These are phyloP conservation scores for Cryptocephalus moraei DNA, from an alignment of 2,888 invertebrate species.

Conservation along the genomic window DNA sequence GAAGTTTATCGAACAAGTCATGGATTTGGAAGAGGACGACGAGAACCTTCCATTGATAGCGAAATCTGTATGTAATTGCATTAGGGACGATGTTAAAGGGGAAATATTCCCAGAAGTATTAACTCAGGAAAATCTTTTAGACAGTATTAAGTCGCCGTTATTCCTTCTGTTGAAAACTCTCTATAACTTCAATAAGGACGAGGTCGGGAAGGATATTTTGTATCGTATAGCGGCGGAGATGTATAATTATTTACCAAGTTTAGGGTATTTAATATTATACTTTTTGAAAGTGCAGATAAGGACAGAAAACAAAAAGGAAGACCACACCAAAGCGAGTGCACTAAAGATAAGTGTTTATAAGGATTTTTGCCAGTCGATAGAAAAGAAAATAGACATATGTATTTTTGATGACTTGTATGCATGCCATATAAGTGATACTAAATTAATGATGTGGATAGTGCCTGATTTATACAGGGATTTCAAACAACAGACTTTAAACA, in stretches of 20 bases:
- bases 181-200: conserved; percentile 56
- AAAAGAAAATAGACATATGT: conserved; percentile 62
- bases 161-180: conserved; percentile 83
- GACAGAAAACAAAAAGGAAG: conserved; percentile 43
- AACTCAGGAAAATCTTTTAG: conserved; percentile 55
- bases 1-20: conserved; percentile 35
- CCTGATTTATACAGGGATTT: conserved; percentile 89
- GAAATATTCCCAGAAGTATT: conserved; percentile 44
- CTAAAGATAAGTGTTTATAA: conserved; percentile 81
- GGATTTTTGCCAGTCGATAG: conserved; percentile 71
- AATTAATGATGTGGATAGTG: conserved; percentile 83
- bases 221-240: conserved; percentile 69
- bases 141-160: conserved; percentile 66
- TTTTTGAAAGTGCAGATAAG: conserved; percentile 72
- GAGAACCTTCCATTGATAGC: conserved; percentile 49
- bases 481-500: conserved; percentile 77
- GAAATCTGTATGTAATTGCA: conserved; percentile 46
- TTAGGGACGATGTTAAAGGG: conserved; percentile 40
- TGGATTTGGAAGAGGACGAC: conserved; percentile 49
- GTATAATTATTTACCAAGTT: conserved; percentile 54
- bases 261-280: conserved; percentile 81
- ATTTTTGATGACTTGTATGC: conserved; percentile 75
- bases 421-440: conserved; percentile 82
- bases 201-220: conserved; percentile 67
- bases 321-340: conserved; percentile 41